Conservation (phyloP, 1,140 invertebrate genomes). For the Brachionus rotundiformis region DNA sequence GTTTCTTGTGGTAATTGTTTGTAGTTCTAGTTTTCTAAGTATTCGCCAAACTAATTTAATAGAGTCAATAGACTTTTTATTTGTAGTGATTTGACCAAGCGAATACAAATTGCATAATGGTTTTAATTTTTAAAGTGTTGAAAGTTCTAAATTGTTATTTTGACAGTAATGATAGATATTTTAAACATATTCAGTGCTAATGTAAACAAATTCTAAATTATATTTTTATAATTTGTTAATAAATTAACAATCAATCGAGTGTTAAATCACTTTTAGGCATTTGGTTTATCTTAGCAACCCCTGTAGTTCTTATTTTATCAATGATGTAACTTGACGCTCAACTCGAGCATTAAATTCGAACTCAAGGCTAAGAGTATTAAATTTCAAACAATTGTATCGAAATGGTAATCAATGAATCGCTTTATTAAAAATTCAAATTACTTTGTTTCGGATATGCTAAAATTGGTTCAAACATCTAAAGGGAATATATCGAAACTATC, state of each 20-base stretch:
- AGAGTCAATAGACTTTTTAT: not conserved
- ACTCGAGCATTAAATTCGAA: not conserved
- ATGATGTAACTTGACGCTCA: not conserved
- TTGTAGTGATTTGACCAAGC: not conserved
- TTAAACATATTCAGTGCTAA: constrained; percentile 19
- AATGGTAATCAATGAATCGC: not conserved
- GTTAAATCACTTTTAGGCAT: constrained; percentile 12
- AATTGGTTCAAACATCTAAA: not conserved
- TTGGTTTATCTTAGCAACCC: not conserved
- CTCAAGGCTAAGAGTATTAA: constrained; percentile 6
- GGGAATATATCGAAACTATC: not conserved
- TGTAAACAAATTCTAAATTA: constrained; percentile 24
- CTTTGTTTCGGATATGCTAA: not conserved
- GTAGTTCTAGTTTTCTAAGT: constrained; percentile 27
- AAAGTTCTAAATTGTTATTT: not conserved
- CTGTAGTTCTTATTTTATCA: constrained; percentile 19
- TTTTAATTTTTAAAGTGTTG: not conserved
- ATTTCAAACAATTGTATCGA: constrained; percentile 17
- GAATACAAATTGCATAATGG: constrained; percentile 9
- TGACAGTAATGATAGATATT: not conserved
- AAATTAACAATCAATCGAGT: constrained; percentile 24
- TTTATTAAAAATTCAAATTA: constrained; percentile 44
- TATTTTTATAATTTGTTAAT: not conserved
- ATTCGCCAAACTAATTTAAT: constrained; percentile 4
- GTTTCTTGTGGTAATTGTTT: not conserved